These are phyloP conservation scores for Abrostola tripartita DNA, from an alignment of 2,888 invertebrate species.

Conservation along the genomic window DNA sequence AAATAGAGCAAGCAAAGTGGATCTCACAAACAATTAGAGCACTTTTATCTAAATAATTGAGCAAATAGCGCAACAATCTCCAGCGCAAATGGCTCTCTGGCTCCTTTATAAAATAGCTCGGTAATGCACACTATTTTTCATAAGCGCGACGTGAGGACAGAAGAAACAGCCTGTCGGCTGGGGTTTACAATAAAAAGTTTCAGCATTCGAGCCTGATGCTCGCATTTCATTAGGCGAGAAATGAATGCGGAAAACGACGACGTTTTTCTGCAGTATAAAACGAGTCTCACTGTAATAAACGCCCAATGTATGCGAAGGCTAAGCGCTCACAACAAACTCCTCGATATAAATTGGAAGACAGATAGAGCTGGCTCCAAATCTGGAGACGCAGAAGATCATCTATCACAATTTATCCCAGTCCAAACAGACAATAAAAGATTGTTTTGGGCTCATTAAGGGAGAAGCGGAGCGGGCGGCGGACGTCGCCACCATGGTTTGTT, in stretches of 20 bases:
- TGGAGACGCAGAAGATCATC: conserved; percentile 76
- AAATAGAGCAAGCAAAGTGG: neutral
- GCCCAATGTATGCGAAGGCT: conserved; percentile 64
- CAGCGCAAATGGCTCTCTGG: conserved; percentile 47
- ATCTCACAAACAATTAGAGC: neutral
- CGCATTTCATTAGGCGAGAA: conserved; percentile 81
- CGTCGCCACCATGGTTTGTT: conserved; percentile 68
- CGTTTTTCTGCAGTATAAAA: conserved; percentile 68
- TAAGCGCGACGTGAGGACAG: conserved; percentile 74
- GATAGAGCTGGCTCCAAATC: conserved; percentile 75
- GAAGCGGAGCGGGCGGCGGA: conserved; percentile 63
- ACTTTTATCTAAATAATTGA: conserved; percentile 1
- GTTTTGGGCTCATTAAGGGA: conserved; percentile 77
- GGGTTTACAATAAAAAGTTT: conserved; percentile 78
- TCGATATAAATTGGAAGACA: conserved; percentile 72
- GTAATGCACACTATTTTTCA: conserved; percentile 76
- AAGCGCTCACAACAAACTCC: conserved; percentile 57
- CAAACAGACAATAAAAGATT: conserved; percentile 82
- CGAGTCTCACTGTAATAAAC: conserved; percentile 59
- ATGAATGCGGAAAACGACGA: conserved; percentile 78
- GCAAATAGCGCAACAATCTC: conserved; percentile 19
- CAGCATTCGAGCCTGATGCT: conserved; percentile 70
- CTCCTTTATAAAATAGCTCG: conserved; percentile 60
- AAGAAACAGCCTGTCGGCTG: conserved; percentile 70
- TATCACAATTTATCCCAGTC: conserved; percentile 84